These are phyloP conservation scores for Rhopalosiphum nymphaeae DNA, from an alignment of 2,888 invertebrate genomes.

Conservation along the genomic window DNA sequence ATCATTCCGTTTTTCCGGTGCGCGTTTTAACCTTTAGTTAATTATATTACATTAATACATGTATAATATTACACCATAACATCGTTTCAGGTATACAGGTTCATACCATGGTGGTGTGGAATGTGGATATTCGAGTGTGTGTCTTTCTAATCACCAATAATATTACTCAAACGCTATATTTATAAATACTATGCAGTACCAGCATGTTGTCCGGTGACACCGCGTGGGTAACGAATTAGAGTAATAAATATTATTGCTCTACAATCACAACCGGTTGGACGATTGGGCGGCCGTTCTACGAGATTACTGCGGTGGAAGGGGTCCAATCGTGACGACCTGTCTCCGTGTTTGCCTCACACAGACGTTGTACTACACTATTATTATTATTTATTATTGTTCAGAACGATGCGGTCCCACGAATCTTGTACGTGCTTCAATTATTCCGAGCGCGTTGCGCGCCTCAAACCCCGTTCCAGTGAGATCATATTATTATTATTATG, in stretches of 20 bases:
- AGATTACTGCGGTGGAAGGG: not conserved
- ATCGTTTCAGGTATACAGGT: too few species aligned
- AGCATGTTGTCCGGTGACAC: too few species aligned
- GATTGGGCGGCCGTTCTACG: not conserved
- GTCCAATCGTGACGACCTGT: not conserved
- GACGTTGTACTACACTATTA: not conserved
- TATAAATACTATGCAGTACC: too few species aligned
- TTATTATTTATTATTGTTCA: slow-evolving; percentile 4
- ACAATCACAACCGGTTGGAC: not conserved
- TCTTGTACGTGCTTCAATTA: slow-evolving; percentile 35
- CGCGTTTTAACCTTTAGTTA: too few species aligned
- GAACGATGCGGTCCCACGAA: not conserved
- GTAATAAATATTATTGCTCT: not conserved
- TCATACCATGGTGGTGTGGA: too few species aligned
- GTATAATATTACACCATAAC: too few species aligned
- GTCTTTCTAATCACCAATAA: too few species aligned
- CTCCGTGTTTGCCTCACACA: not conserved
- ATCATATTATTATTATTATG: not conserved
- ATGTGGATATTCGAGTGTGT: too few species aligned
- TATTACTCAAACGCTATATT: too few species aligned
- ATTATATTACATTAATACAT: too few species aligned
- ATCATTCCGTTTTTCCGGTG: too few species aligned
- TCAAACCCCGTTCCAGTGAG: not conserved
- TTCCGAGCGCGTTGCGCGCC: not conserved
- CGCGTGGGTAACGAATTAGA: not conserved